These are phyloP conservation scores for Heliconius hermathena DNA, from an alignment of 1,140 invertebrate species.

Conservation along the genomic window DNA sequence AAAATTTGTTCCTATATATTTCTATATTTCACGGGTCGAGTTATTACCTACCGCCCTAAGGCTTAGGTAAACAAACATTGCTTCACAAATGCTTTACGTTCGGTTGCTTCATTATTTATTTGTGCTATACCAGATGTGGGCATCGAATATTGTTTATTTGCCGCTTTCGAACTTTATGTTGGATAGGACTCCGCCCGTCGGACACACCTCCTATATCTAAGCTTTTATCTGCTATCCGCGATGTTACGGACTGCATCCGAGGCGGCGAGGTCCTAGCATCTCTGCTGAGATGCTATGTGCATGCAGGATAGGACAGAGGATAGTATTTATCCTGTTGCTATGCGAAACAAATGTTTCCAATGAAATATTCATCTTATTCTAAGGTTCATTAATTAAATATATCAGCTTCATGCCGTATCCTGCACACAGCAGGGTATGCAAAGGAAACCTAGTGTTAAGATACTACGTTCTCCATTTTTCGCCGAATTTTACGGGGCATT, in stretches of 20 bases:
- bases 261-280: background rate
- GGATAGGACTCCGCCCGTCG: conserved; percentile 38
- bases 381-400: background rate
- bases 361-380: background rate
- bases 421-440: no score
- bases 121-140: conserved; percentile 37
- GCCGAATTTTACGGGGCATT: no score
- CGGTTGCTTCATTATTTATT: conserved; percentile 38
- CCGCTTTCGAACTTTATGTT: conserved; percentile 37
- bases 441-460: no score
- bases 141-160: conserved; percentile 47
- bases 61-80: conserved; percentile 36
- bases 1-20: background rate
- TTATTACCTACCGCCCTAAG: conserved; percentile 30
- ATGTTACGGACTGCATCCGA: conserved; percentile 33
- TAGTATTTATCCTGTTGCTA: background rate
- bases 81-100: conserved; percentile 36
- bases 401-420: background rate
- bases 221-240: conserved; percentile 36
- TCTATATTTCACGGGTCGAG: conserved; percentile 47
- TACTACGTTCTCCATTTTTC: no score
- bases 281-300: background rate
- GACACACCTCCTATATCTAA: conserved; percentile 45
- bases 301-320: background rate
- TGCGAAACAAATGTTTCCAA: background rate